Percentiles rank a stretch among this genome's conserved stretches.
Conservation (phyloP, 2,797 vertebrate genomes). For the Bryconaethiops microstoma region DNA sequence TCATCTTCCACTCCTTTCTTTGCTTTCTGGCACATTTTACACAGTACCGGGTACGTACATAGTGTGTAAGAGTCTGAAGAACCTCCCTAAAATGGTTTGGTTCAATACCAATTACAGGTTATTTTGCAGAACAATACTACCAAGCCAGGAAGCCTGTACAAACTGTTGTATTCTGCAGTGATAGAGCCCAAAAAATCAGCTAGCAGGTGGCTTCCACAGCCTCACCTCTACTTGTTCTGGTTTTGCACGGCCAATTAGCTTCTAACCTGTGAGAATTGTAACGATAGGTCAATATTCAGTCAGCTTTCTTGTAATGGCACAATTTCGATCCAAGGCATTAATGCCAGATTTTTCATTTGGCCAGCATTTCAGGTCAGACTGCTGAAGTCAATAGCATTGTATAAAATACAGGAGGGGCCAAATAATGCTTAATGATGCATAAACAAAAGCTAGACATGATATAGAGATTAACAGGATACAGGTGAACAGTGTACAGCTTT, state of each 20-base stretch:
- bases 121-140: background rate
- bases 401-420: slow-evolving; percentile 57
- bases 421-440: slow-evolving; percentile 56
- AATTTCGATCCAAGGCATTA: slow-evolving; percentile 46
- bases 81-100: too few relatives aligned
- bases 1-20: slow-evolving; percentile 46
- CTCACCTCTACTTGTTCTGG: slow-evolving; percentile 4
- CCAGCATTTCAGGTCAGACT: slow-evolving; percentile 42
- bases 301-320: slow-evolving; percentile 20
- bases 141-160: background rate
- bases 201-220: slow-evolving; percentile 31
- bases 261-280: slow-evolving; percentile 44
- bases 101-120: background rate
- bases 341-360: slow-evolving; percentile 38
- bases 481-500: slow-evolving; percentile 78
- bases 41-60: slow-evolving; percentile 13
- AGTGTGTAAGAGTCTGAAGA: too few relatives aligned
- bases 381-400: slow-evolving; percentile 54
- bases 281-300: slow-evolving; percentile 36
- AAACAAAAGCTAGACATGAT: slow-evolving; percentile 34
- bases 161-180: too few relatives aligned
- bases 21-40: slow-evolving; percentile 47
- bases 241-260: slow-evolving; percentile 10
- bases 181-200: background rate
- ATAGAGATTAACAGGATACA: slow-evolving; percentile 7